A percentile compares a stretch with the other conserved stretches of the same genome.
phyloP scores from a whole-genome alignment of 2,888 invertebrate genomes.

The Terebella lapidaria region DNA sequence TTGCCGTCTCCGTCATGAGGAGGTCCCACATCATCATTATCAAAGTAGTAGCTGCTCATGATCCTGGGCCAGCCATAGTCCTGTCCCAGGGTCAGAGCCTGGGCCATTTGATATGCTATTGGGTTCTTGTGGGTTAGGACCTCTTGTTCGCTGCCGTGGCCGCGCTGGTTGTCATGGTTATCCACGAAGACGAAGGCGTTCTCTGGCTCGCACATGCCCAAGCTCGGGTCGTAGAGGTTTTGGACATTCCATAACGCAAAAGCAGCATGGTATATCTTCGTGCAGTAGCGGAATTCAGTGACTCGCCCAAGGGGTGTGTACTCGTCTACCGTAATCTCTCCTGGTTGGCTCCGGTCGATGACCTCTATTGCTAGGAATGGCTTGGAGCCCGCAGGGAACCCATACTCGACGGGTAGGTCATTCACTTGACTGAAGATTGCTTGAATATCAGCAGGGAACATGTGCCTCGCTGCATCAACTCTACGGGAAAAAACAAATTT shows the following conservation, averaged over 20 bases:
- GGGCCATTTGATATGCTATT: conserved; percentile 57
- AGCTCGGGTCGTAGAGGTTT: too few species aligned
- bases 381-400: conserved; percentile 30
- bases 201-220: too few species aligned
- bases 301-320: conserved; percentile 57
- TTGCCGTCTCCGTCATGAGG: too few species aligned
- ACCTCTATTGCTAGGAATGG: conserved; percentile 44
- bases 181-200: conserved; percentile 73
- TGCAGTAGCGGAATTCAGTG: conserved; percentile 73
- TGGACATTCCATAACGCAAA: too few species aligned
- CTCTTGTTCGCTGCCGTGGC: conserved; percentile 26
- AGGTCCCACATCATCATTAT: too few species aligned
- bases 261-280: conserved; percentile 34
- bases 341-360: conserved; percentile 39
- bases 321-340: conserved; percentile 37
- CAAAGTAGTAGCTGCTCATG: conserved; percentile 87
- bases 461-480: conserved; percentile 47
- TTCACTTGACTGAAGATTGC: conserved; percentile 26
- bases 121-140: conserved; percentile 29
- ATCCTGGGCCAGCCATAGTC: conserved; percentile 62
- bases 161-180: too few species aligned
- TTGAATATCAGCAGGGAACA: conserved; percentile 42
- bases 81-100: conserved; percentile 76
- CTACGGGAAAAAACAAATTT: too few species aligned
- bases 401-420: conserved; percentile 14